Conservation (phyloP, 2,113 vertebrate genomes). For the Apodemus speciosus region DNA sequence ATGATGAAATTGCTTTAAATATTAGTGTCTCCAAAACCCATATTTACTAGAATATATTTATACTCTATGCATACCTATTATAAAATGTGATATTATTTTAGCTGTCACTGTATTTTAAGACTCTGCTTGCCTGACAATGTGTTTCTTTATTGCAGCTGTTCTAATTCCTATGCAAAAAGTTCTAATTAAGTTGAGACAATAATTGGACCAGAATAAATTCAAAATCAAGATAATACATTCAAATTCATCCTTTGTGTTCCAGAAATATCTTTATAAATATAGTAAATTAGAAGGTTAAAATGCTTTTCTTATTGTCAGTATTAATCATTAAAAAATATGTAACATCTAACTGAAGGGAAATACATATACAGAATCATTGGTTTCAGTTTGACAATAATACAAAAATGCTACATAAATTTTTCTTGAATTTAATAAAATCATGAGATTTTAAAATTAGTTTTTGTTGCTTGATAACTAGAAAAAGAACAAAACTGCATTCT, state of each 20-base stretch:
- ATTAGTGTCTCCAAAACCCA: neutral
- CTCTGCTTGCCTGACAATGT: neutral
- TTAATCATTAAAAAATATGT: neutral
- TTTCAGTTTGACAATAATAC: neutral
- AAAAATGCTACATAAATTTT: neutral
- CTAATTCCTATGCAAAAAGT: neutral
- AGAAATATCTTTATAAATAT: constrained; percentile 36
- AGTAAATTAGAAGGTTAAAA: neutral
- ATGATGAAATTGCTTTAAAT: constrained; percentile 5
- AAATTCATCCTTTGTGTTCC: neutral
- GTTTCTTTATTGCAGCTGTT: neutral
- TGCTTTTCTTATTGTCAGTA: neutral
- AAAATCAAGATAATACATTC: constrained; percentile 20
- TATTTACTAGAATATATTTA: neutral
- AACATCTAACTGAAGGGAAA: neutral
- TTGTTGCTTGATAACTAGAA: neutral
- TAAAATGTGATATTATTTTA: neutral
- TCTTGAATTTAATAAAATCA: neutral
- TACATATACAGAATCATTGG: neutral
- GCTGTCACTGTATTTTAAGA: neutral
- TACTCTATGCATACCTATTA: neutral
- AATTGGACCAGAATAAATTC: constrained; percentile 28
- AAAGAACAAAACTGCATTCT: neutral
- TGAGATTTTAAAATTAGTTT: neutral
- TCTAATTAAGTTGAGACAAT: constrained; percentile 23